Evolutionary conservation across 2,888 invertebrate genomes (phyloP).

Genomic region (Camponotus fellah): DNA sequence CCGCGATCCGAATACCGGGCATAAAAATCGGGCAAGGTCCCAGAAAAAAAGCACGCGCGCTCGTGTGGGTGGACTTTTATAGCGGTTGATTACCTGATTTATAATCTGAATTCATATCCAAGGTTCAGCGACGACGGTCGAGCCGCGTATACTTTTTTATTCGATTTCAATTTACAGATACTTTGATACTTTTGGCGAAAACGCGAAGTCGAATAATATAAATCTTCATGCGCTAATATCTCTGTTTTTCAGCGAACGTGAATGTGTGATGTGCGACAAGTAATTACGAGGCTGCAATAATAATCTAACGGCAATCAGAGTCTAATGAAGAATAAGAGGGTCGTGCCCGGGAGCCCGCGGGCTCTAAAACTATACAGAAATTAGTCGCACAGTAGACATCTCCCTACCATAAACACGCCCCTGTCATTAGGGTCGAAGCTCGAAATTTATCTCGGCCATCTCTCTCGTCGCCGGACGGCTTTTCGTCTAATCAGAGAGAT

Average conservation of each 20-base stretch:
- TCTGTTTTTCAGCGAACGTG: background rate
- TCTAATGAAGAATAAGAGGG: conserved; percentile 74
- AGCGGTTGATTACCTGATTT: conserved; percentile 84
- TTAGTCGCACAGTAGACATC: conserved; percentile 65
- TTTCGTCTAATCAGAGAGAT: conserved; percentile 76
- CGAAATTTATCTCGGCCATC: conserved; percentile 67
- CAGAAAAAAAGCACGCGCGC: conserved; percentile 59
- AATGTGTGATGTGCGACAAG: conserved; percentile 15
- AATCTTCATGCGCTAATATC: background rate
- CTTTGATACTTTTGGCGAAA: background rate
- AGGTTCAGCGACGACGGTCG: background rate
- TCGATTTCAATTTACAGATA: background rate
- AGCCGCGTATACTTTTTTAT: background rate
- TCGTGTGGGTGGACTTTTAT: conserved; percentile 83
- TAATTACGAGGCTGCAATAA: conserved; percentile 13
- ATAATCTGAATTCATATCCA: conserved; percentile 73
- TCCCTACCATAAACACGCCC: conserved; percentile 76
- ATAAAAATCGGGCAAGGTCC: conserved; percentile 60
- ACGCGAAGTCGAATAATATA: background rate
- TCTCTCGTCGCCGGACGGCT: conserved; percentile 38
- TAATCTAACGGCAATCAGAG: conserved; percentile 71
- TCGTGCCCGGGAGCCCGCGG: conserved; percentile 7
- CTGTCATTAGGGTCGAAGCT: conserved; percentile 74
- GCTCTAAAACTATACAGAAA: conserved; percentile 68
- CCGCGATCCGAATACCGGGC: conserved; percentile 44